phyloP scores from a whole-genome alignment of 2,797 vertebrate species.

The Neosilurus hyrtlii region DNA sequence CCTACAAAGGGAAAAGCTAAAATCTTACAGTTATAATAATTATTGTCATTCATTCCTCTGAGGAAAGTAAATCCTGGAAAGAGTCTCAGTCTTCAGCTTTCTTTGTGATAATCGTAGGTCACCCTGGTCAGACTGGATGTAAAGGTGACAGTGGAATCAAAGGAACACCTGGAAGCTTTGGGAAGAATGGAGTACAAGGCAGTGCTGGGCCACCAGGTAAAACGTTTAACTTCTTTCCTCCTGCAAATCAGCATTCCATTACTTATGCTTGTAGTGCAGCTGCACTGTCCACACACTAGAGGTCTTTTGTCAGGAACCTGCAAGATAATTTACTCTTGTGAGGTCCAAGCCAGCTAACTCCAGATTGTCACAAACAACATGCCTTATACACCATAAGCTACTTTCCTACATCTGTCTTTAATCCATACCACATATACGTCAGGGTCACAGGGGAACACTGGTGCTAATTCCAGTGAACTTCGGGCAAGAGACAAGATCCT shows the following conservation, averaged over 20 bases:
- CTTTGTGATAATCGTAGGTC: slow-evolving; percentile 56
- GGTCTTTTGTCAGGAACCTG: neutral
- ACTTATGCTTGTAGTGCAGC: neutral
- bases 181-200: slow-evolving; percentile 62
- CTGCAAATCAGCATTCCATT: neutral
- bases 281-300: neutral
- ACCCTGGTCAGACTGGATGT: slow-evolving; percentile 53
- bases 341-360: neutral
- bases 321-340: neutral
- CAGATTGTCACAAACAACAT: neutral
- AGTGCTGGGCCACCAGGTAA: slow-evolving; percentile 63
- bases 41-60: neutral
- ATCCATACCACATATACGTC: too few species aligned
- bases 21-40: neutral
- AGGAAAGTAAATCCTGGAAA: neutral
- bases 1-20: neutral
- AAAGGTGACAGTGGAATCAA: slow-evolving; percentile 61
- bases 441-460: too few species aligned
- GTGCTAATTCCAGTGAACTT: too few species aligned
- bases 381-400: neutral
- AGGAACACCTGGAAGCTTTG: slow-evolving; percentile 58
- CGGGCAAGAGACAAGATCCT: too few species aligned
- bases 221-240: neutral
- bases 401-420: too few species aligned
- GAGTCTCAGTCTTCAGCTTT: neutral